A percentile compares a stretch with the other conserved stretches of the same genome.
Evolutionary conservation across 2,797 vertebrate genomes (phyloP).

Genomic region (Gambusia yucatana): DNA sequence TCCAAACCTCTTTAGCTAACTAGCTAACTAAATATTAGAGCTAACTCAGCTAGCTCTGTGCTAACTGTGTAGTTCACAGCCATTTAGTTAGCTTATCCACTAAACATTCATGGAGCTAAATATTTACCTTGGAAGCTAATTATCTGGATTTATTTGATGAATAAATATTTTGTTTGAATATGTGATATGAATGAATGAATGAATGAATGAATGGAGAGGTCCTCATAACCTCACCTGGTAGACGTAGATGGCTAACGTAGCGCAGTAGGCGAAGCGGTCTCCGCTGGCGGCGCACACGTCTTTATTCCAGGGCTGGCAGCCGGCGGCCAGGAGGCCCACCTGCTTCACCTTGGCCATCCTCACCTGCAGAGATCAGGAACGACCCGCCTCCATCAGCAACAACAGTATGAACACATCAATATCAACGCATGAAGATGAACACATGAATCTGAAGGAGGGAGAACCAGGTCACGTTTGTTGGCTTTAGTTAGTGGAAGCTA

Average conservation of each 20-base stretch:
- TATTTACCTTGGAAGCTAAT: background rate
- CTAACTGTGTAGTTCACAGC: too few relatives aligned
- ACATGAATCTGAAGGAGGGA: background rate
- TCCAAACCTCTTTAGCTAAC: too few relatives aligned
- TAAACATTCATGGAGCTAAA: too few relatives aligned
- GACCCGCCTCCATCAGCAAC: background rate
- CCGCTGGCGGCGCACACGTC: slow-evolving; percentile 94
- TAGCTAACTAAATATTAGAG: background rate
- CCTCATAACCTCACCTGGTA: slow-evolving; percentile 86
- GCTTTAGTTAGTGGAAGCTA: background rate
- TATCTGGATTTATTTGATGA: too few relatives aligned
- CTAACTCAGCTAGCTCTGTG: too few relatives aligned
- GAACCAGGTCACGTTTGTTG: background rate
- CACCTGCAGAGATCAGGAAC: slow-evolving; percentile 55
- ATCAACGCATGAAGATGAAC: too few relatives aligned
- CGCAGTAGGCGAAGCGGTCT: slow-evolving; percentile 96
- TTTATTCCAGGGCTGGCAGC: slow-evolving; percentile 98
- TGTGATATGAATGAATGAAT: too few relatives aligned
- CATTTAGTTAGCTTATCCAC: too few relatives aligned
- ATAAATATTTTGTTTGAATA: too few relatives aligned
- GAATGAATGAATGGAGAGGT: background rate
- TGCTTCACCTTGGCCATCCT: slow-evolving; percentile 96
- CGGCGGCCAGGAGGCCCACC: slow-evolving; percentile 93
- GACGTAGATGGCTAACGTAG: slow-evolving; percentile 94
- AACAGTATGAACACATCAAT: background rate